These are phyloP conservation scores for Mycalesis mineus DNA, from an alignment of 2,888 invertebrate species.

Conservation along the genomic window DNA sequence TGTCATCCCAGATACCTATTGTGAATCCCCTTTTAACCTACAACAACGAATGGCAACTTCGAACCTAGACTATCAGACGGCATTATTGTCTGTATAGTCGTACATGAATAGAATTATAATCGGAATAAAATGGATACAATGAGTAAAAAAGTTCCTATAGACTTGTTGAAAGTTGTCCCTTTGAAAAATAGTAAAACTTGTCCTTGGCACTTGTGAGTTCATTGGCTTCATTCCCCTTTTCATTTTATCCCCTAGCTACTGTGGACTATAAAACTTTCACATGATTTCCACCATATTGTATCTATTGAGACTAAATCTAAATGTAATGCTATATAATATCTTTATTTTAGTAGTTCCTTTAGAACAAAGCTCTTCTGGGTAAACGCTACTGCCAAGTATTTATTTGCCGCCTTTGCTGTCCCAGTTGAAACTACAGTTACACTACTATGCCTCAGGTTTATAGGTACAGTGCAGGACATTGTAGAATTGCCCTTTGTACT, in stretches of 20 bases:
- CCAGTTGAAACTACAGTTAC: no score
- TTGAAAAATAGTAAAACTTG: constrained; percentile 2
- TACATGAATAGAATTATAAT: not conserved
- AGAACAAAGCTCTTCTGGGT: no score
- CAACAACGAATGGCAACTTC: not conserved
- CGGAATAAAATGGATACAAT: not conserved
- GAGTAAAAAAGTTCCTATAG: not conserved
- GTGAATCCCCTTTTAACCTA: not conserved
- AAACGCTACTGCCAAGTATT: no score
- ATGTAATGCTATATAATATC: no score
- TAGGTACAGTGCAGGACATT: no score
- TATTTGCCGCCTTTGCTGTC: no score
- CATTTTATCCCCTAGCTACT: not conserved
- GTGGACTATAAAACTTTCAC: not conserved
- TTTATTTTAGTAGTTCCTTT: no score
- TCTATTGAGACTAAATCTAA: no score
- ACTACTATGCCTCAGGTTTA: no score
- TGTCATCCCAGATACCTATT: not conserved
- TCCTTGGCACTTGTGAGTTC: constrained; percentile 6
- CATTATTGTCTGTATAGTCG: not conserved
- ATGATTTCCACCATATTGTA: not conserved
- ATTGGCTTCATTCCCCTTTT: constrained; percentile 2
- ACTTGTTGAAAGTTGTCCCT: not conserved
- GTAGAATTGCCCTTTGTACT: no score
- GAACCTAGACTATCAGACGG: not conserved